Conservation (phyloP, 2,113 vertebrate genomes). For the Eulemur rufifrons region DNA sequence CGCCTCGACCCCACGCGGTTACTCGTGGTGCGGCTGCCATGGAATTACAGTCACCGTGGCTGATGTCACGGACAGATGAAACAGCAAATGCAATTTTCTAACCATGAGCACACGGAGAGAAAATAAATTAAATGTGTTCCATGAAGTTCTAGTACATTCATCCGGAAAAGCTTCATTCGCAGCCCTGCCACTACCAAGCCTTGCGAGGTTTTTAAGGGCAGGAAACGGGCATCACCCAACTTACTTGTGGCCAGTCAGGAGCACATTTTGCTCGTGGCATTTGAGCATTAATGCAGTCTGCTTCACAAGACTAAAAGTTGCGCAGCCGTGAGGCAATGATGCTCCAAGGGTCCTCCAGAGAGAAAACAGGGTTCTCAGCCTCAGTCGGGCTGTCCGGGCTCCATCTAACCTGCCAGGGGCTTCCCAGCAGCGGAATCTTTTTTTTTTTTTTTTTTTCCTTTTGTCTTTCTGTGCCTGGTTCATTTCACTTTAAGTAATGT, state of each 20-base stretch:
- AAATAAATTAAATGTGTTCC: not conserved
- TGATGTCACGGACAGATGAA: not conserved
- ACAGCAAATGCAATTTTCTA: not conserved
- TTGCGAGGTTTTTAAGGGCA: not conserved
- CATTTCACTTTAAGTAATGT: too few relatives aligned
- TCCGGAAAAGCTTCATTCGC: not conserved
- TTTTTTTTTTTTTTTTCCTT: too few relatives aligned
- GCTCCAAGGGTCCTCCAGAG: not conserved
- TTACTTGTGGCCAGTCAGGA: not conserved
- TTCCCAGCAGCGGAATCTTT: not conserved
- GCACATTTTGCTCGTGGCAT: too few relatives aligned
- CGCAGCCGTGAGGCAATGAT: not conserved
- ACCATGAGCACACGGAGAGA: not conserved
- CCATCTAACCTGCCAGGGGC: not conserved
- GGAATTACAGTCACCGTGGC: rapidly evolving
- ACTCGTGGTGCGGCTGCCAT: rapidly evolving
- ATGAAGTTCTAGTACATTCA: not conserved
- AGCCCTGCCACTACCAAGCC: not conserved
- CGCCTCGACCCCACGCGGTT: rapidly evolving
- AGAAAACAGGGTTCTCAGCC: not conserved
- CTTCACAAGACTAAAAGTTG: not conserved
- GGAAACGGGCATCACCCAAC: too few relatives aligned
- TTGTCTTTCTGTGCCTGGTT: too few relatives aligned
- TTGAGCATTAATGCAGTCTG: not conserved
- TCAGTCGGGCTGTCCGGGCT: not conserved